Conservation (phyloP, 2,113 vertebrate genomes). For the Willisornis vidua region DNA sequence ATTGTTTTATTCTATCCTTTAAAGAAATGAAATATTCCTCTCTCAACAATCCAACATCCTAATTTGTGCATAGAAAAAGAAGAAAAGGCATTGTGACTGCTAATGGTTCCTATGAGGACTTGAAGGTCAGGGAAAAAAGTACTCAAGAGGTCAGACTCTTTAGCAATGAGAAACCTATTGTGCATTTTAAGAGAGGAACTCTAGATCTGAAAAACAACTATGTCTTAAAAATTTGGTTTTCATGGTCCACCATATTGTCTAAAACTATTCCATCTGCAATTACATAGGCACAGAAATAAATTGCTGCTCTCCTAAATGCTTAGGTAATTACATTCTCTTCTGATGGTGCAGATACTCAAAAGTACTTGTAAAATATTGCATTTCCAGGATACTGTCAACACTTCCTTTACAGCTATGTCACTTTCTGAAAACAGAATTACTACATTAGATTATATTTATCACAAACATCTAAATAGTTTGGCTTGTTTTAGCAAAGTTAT, state of each 20-base stretch:
- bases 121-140: background rate
- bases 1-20: slow-evolving; percentile 3
- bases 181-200: background rate
- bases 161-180: background rate
- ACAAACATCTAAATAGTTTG: background rate
- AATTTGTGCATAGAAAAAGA: background rate
- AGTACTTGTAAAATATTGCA: background rate
- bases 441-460: background rate
- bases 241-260: background rate
- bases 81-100: background rate
- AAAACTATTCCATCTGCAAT: background rate
- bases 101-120: background rate
- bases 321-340: background rate
- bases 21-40: background rate
- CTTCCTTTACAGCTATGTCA: background rate
- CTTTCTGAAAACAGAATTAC: background rate
- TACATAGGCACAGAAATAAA: background rate
- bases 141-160: background rate
- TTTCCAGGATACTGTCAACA: background rate
- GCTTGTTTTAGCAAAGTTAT: background rate
- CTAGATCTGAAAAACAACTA: background rate
- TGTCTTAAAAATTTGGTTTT: background rate
- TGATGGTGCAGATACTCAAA: background rate
- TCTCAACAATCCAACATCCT: background rate
- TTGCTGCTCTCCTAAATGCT: background rate